A percentile compares a stretch with the other conserved stretches of the same genome.
These are phyloP conservation scores for Hormaphis cornu DNA, from an alignment of 1,140 invertebrate species.

Conservation along the genomic window DNA sequence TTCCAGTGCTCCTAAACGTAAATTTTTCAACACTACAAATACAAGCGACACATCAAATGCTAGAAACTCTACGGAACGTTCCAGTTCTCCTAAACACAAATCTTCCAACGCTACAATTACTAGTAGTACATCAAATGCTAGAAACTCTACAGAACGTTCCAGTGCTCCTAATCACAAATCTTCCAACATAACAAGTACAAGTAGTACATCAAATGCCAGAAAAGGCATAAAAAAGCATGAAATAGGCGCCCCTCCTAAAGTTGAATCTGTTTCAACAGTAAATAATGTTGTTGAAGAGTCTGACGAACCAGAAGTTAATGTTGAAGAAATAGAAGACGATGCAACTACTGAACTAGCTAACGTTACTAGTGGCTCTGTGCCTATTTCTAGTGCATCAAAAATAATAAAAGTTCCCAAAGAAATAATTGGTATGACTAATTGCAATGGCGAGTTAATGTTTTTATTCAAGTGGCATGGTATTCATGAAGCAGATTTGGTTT, in stretches of 20 bases:
- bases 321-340: background rate
- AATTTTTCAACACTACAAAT: background rate
- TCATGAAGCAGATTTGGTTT: constrained; percentile 89
- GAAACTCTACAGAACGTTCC: background rate
- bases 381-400: fast-evolving
- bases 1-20: background rate
- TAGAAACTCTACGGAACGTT: background rate
- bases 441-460: constrained; percentile 89
- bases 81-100: background rate
- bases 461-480: constrained; percentile 78
- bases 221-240: background rate
- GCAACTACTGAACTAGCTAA: background rate
- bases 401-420: constrained; percentile 50
- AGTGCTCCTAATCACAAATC: background rate
- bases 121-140: background rate
- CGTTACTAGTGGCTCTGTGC: background rate
- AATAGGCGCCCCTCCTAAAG: background rate
- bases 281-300: background rate
- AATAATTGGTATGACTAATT: constrained; percentile 92
- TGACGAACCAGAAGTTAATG: background rate
- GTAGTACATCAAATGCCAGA: background rate
- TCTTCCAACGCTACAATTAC: background rate
- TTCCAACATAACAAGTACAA: background rate
- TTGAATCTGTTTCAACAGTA: background rate
- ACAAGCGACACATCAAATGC: background rate